Evolutionary conservation across 2,113 vertebrate species (phyloP), one percentile per base, ranked within the genome.

Genomic region (Reinhardtius hippoglossoides): DNA sequence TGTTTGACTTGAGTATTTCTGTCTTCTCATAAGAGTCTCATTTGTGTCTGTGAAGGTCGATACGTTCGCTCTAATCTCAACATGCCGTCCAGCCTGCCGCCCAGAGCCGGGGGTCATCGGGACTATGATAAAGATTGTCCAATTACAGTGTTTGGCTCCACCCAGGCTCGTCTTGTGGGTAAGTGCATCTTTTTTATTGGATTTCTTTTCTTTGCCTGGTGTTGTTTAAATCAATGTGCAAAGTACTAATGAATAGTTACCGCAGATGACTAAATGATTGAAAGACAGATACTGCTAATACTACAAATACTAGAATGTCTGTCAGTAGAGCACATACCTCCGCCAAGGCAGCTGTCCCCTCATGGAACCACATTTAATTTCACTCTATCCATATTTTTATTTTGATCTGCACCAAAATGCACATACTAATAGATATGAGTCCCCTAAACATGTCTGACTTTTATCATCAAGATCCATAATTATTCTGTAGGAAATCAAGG

Each of bases 81-180:
- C 59, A 99, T 99, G 98, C 97, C 97, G 75, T 87, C 93, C 42
- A 97, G 90, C 64, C 95, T 99, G 92, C 97, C 97, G 84, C 93
- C 92, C 20, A 92, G 97, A 67, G 96, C 91, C 0, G 96, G 96
- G 0, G 96, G 97, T 0, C 95, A 96, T 91, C 94, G 96, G 79
- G 97, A 99, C 56, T 99, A 97, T 0, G 97, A 99, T 9, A 99
- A 98, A 52, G 98, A 99, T 0, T 97, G 97, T 21, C 96, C 98
- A 0, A 97, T 99, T 91, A 99, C 98, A 0, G 97, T 99, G 91
- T 97, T 99, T 84, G 98, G 98, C 61, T 96, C 96, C 44, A 97
- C 95, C 0, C 98, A 99, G 91, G 98, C 98, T 3, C 95, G 95
- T 69, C 95, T 99, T 4, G 96, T 99, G 14, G 94, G 94, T 95